Base-by-base conservation (phyloP, 2,888 invertebrate species). In the Archaeoteleia sp. region DNA sequence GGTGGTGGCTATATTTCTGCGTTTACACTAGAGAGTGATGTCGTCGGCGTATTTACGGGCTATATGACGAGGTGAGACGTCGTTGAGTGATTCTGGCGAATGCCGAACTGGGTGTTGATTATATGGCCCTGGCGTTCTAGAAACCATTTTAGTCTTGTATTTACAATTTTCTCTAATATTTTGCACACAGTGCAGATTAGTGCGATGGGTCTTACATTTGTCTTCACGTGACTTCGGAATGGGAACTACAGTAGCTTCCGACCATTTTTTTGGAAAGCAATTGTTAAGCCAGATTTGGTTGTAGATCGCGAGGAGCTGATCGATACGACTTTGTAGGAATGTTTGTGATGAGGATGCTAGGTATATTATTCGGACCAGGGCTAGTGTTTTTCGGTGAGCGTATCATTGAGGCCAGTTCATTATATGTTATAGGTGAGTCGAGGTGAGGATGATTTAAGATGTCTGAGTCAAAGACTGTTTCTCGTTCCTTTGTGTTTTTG, bases 351-450 rank as follows among this genome's bases (percentile, higher is more conserved):
- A 69, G 34, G 8, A 17, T 17, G 13, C 46, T 53, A 1, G 58
- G 63, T 1, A 72, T 61, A 1, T 17, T 15, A 15, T 71, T 62
- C 2, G 63, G 67, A 6, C 65, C 69, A 1, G 67, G 63, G 37
- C 54, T 43, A 1, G 42, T 40, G 5, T 40, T 69, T 53, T 40
- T 62, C 1, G 30, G 1, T 5, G 7, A 12, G 14, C n/a, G n/a
- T 14, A 40, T n/a, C 1, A 9, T 20, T 1, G n/a, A 9, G 4
- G n/a, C 1, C 3, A n/a, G 20, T 20, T 25, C 40, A 12, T 35
- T 15, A 5, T 14, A 1, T 14, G 35, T 2, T 1, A 35, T 35
- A 2, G 35, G 35, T 6, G 1, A 2, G 10, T 35, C 13, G 10
- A 35, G 20, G 5, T 35, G 2, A n/a, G 35, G 2, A 8, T 15